Evolutionary conservation across 2,113 vertebrate species (phyloP).

Genomic region (Brienomyrus longianalis): DNA sequence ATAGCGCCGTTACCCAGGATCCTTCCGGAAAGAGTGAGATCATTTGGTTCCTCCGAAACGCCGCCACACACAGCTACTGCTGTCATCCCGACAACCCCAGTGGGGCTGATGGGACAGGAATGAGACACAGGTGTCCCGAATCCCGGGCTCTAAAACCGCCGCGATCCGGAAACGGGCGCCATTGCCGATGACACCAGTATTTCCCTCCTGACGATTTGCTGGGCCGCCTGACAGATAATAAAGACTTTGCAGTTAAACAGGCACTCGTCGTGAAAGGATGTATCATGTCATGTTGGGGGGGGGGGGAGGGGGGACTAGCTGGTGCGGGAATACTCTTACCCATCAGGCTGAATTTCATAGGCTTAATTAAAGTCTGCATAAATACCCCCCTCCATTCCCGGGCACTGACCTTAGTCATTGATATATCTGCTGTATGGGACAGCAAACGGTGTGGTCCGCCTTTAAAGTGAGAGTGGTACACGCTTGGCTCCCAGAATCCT

Average conservation of each 20-base stretch:
- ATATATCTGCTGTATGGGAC: neutral
- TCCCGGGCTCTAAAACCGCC: neutral
- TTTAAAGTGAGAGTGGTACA: neutral
- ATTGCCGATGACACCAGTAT: neutral
- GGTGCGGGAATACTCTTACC: neutral
- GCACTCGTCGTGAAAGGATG: neutral
- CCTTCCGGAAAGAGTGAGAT: neutral
- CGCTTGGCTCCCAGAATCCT: neutral
- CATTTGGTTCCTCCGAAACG: neutral
- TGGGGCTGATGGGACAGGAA: neutral
- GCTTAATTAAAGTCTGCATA: neutral
- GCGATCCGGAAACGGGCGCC: neutral
- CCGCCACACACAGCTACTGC: neutral
- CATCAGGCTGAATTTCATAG: neutral
- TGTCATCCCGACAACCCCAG: neutral
- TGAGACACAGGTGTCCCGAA: neutral
- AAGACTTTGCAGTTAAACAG: neutral
- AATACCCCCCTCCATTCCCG: neutral
- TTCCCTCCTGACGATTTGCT: neutral
- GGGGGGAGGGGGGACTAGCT: neutral
- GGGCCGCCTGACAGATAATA: neutral
- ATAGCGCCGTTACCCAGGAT: neutral
- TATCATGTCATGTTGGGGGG: neutral
- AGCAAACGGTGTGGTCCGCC: neutral
- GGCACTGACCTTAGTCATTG: neutral